Percentiles rank a stretch among this genome's conserved stretches.
phyloP scores from a whole-genome alignment of 2,888 invertebrate genomes.

The Ecdyonurus torrentis region DNA sequence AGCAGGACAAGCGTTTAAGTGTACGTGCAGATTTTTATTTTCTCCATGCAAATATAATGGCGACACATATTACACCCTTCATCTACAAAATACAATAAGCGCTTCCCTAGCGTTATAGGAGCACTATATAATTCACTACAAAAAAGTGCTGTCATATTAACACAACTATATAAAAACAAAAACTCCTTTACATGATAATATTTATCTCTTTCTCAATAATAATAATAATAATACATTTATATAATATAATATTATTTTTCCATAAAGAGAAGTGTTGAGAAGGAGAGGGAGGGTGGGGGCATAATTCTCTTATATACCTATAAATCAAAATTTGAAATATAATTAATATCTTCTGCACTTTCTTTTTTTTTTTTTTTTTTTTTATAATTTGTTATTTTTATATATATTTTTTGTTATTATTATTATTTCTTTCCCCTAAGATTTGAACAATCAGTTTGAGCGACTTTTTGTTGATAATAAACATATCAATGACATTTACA shows the following conservation, averaged over 20 bases:
- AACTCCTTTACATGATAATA: not conserved
- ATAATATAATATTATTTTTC: not conserved
- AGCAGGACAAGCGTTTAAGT: too few species aligned
- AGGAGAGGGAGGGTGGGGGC: not conserved
- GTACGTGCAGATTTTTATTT: too few species aligned
- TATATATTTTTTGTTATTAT: not conserved
- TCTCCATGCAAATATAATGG: not conserved
- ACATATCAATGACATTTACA: not conserved
- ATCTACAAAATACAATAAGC: not conserved
- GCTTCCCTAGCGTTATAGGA: slow-evolving; percentile 1
- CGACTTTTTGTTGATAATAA: not conserved
- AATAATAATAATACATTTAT: not conserved
- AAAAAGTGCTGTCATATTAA: not conserved
- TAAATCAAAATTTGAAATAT: not conserved
- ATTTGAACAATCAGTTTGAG: slow-evolving; percentile 4
- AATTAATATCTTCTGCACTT: not conserved
- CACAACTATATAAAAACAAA: not conserved
- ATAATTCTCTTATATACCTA: not conserved
- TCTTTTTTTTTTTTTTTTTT: not conserved
- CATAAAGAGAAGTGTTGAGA: too few species aligned
- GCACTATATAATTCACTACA: not conserved
- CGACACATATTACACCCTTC: not conserved
- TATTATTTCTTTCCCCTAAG: not conserved
- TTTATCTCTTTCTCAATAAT: too few species aligned
- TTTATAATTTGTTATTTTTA: not conserved